phyloP scores from a whole-genome alignment of 2,888 invertebrate species.

The Linyphia triangularis region DNA sequence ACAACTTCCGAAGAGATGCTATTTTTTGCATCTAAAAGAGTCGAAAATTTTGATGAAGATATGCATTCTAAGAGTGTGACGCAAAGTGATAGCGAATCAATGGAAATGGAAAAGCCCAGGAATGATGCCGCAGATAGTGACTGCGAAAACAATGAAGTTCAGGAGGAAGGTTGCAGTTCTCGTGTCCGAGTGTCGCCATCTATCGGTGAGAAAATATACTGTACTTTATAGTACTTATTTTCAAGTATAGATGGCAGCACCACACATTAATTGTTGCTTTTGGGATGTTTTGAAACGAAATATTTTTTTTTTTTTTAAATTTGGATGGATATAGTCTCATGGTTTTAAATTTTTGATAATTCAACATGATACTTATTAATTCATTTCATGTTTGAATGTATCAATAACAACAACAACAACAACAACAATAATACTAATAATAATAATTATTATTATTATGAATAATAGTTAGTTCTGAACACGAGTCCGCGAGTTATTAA shows the following conservation, averaged over 20 bases:
- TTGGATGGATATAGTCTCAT: no score
- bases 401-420: no score
- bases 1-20: slow-evolving; percentile 28
- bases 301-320: no score
- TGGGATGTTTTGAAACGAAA: no score
- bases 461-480: no score
- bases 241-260: slow-evolving; percentile 45
- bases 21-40: not conserved
- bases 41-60: not conserved
- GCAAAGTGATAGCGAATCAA: not conserved
- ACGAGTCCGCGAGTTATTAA: no score
- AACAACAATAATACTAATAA: no score
- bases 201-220: slow-evolving; percentile 48
- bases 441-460: no score
- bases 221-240: not conserved
- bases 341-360: no score
- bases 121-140: slow-evolving; percentile 24
- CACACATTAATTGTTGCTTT: no score
- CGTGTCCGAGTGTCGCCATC: slow-evolving; percentile 39
- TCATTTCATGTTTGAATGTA: no score
- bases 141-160: slow-evolving; percentile 12
- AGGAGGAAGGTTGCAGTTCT: slow-evolving; percentile 29
- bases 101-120: not conserved
- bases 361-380: no score
- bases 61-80: not conserved